Conservation (phyloP, 1,140 invertebrate genomes). For the Trypoxylus dichotomus region DNA sequence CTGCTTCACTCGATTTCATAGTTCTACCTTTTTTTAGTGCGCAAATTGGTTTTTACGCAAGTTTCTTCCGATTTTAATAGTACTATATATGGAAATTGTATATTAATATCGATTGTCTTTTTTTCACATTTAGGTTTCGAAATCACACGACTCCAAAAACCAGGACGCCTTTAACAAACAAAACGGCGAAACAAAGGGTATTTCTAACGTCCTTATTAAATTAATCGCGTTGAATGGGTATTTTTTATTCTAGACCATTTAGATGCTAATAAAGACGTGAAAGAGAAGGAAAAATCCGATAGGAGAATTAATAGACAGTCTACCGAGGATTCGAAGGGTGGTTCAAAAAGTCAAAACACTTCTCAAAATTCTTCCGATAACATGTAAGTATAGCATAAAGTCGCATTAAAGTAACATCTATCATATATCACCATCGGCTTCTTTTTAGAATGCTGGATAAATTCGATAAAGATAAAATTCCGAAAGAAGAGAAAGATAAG, state of each 20-base stretch:
- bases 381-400: constrained; percentile 30
- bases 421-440: too few relatives aligned
- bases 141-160: constrained; percentile 40
- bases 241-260: constrained; percentile 17
- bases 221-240: not conserved
- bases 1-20: too few relatives aligned
- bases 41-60: too few relatives aligned
- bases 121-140: constrained; percentile 36
- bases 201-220: not conserved
- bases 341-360: constrained; percentile 33
- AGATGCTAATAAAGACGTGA: not conserved
- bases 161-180: constrained; percentile 40
- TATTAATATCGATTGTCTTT: not conserved
- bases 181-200: constrained; percentile 50
- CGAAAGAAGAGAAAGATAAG: constrained; percentile 56
- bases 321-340: constrained; percentile 32
- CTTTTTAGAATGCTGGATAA: constrained; percentile 29
- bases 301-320: constrained; percentile 38
- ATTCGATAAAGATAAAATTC: constrained; percentile 51
- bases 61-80: too few relatives aligned
- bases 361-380: constrained; percentile 34
- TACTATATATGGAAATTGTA: too few relatives aligned
- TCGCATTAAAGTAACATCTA: not conserved
- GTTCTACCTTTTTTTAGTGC: not conserved
- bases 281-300: constrained; percentile 36